phyloP scores from a whole-genome alignment of 2,113 vertebrate genomes.

The Pluvianellus socialis region DNA sequence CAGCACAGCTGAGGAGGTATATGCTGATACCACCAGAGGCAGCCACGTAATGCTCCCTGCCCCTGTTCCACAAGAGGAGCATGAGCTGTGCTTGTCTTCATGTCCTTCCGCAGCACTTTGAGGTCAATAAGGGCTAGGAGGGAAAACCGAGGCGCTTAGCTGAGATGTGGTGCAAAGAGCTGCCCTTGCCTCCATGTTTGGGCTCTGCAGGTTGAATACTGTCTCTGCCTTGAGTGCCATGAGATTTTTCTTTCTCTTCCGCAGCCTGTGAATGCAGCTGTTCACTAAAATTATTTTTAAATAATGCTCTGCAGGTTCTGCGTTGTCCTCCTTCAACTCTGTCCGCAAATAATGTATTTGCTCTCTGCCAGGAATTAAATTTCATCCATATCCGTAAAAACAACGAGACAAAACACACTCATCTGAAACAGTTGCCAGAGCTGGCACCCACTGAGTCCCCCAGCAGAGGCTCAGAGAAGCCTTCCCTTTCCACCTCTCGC shows the following conservation, averaged over 20 bases:
- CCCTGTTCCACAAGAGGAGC: neutral
- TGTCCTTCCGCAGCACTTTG: neutral
- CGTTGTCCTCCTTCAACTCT: neutral
- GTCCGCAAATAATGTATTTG: neutral
- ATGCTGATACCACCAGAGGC: neutral
- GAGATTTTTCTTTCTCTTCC: neutral
- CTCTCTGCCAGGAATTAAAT: neutral
- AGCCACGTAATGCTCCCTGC: neutral
- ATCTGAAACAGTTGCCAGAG: neutral
- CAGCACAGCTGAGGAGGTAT: neutral
- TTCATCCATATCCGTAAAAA: neutral
- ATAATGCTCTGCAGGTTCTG: neutral
- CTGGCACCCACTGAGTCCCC: neutral
- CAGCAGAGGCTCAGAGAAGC: neutral
- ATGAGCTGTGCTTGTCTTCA: neutral
- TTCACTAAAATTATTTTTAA: neutral
- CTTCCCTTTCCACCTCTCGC: neutral
- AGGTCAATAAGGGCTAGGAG: neutral
- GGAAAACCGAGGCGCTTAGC: neutral
- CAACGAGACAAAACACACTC: neutral
- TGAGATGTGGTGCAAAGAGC: neutral
- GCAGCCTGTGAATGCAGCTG: neutral
- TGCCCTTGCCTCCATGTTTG: accelerated
- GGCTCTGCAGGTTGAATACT: neutral
- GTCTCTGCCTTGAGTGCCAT: neutral